These are phyloP conservation scores for Eulithis prunata DNA, from an alignment of 2,888 invertebrate species.

Conservation along the genomic window DNA sequence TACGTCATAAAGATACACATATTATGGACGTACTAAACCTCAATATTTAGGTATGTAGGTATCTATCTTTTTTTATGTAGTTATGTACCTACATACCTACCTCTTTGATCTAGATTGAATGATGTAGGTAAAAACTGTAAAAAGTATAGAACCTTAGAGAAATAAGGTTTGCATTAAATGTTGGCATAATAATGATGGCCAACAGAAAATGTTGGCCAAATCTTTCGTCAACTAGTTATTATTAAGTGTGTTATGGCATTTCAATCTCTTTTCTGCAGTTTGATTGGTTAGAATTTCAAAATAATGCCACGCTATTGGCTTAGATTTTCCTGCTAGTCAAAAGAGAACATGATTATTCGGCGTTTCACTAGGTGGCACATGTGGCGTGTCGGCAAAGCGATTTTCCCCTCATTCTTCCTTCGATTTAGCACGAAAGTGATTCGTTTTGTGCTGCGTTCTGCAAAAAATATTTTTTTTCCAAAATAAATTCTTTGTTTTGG, in stretches of 20 bases:
- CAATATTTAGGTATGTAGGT: too few relatives aligned
- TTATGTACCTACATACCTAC: too few relatives aligned
- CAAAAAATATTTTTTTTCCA: conserved; percentile 56
- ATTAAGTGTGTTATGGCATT: conserved; percentile 63
- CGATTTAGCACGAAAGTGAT: conserved; percentile 66
- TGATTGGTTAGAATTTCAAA: conserved; percentile 46
- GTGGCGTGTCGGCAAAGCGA: conserved; percentile 67
- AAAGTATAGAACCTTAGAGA: not conserved
- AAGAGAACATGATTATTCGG: conserved; percentile 68
- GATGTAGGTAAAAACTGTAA: too few relatives aligned
- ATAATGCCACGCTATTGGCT: conserved; percentile 45
- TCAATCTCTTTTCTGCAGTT: accelerated
- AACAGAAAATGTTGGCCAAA: conserved; percentile 59
- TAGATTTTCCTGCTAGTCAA: conserved; percentile 14
- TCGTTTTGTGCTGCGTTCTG: conserved; percentile 71
- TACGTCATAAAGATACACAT: too few relatives aligned
- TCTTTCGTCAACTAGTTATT: conserved; percentile 50
- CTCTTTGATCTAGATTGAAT: too few relatives aligned
- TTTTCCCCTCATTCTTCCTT: conserved; percentile 72
- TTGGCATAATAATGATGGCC: conserved; percentile 50
- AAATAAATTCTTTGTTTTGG: conserved; percentile 72
- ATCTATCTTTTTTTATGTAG: too few relatives aligned
- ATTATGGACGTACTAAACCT: too few relatives aligned
- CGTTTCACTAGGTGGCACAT: conserved; percentile 59
- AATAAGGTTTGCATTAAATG: conserved; percentile 32